Evolutionary conservation across 2,113 vertebrate species (phyloP).

Genomic region (Bufo bufo): DNA sequence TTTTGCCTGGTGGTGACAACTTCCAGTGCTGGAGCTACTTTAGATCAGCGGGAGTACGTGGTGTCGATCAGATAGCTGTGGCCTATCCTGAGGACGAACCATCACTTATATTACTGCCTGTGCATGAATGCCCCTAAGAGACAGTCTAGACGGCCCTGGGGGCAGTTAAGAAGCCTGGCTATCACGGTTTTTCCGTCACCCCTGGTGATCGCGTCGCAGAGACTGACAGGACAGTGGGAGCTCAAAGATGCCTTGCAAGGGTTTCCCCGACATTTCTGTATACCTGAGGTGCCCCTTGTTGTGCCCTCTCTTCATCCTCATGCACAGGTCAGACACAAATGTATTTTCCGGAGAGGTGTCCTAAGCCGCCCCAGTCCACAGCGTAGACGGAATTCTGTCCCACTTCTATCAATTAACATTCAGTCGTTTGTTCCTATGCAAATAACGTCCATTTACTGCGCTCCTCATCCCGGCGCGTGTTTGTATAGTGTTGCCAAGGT

Average conservation of each 20-base stretch:
- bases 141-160: too few species aligned
- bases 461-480: not conserved
- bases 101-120: too few species aligned
- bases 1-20: too few species aligned
- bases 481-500: constrained; percentile 27
- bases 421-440: constrained; percentile 31
- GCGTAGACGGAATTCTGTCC: not conserved
- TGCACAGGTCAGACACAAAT: not conserved
- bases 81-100: too few species aligned
- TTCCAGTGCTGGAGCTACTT: too few species aligned
- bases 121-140: too few species aligned
- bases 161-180: too few species aligned
- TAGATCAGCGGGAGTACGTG: too few species aligned
- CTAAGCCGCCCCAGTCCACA: not conserved
- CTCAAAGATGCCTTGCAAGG: not conserved
- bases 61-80: too few species aligned
- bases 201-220: too few species aligned
- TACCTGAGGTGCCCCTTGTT: not conserved
- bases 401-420: constrained; percentile 13
- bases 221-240: too few species aligned
- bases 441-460: constrained; percentile 26
- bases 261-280: not conserved
- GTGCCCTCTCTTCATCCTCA: not conserved
- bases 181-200: too few species aligned
- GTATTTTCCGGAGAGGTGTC: not conserved